Evolutionary conservation across 2,888 invertebrate genomes (phyloP).

Genomic region (Eueremaeus valkanovi): DNA sequence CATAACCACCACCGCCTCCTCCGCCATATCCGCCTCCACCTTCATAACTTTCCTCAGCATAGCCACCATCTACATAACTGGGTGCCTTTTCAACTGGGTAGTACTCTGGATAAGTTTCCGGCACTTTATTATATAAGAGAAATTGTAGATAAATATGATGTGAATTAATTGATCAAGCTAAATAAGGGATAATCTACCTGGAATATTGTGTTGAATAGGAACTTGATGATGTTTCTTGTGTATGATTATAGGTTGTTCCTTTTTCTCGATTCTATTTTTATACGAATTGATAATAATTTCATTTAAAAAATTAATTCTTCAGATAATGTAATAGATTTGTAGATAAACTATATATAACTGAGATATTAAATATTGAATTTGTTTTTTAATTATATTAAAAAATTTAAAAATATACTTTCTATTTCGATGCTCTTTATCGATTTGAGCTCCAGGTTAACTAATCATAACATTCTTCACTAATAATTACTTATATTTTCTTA

Average conservation of each 20-base stretch:
- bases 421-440: too few relatives aligned
- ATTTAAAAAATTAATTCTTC: not conserved
- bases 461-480: too few relatives aligned
- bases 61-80: conserved; percentile 38
- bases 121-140: not conserved
- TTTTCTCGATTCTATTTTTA: conserved; percentile 19
- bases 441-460: too few relatives aligned
- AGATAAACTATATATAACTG: too few relatives aligned
- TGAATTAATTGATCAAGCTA: too few relatives aligned
- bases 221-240: not conserved
- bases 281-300: not conserved
- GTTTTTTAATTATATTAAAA: too few relatives aligned
- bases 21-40: conserved; percentile 10
- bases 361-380: too few relatives aligned
- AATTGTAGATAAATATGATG: too few relatives aligned
- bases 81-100: conserved; percentile 36
- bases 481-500: too few relatives aligned
- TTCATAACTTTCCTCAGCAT: conserved; percentile 11
- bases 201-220: conserved; percentile 5
- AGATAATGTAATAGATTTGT: too few relatives aligned
- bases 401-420: too few relatives aligned
- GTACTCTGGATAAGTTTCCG: conserved; percentile 24
- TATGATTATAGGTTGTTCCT: not conserved
- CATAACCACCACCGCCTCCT: conserved; percentile 13
- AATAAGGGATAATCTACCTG: too few relatives aligned